These are phyloP conservation scores for Scopus umbretta DNA, from an alignment of 2,113 vertebrate genomes.

Conservation along the genomic window DNA sequence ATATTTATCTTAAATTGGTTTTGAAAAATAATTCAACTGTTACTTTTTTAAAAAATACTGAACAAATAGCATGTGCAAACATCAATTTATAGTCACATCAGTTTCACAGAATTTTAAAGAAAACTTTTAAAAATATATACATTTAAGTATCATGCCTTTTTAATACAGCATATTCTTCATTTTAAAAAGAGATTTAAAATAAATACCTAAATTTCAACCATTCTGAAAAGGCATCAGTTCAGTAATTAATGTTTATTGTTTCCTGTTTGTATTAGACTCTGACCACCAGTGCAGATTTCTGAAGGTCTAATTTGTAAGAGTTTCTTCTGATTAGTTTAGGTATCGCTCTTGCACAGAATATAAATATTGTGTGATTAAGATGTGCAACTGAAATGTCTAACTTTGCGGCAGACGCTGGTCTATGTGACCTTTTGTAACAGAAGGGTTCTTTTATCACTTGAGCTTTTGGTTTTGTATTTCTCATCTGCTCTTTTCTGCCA, in stretches of 20 bases:
- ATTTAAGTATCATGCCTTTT: background rate
- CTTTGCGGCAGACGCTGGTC: slow-evolving; percentile 18
- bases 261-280: background rate
- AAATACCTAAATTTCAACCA: background rate
- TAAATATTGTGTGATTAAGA: background rate
- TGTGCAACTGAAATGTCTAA: background rate
- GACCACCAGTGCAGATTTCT: background rate
- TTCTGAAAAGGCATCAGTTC: background rate
- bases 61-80: background rate
- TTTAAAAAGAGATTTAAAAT: background rate
- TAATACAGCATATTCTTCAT: background rate
- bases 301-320: background rate
- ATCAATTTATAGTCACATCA: background rate
- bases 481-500: slow-evolving; percentile 39
- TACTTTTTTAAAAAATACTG: background rate
- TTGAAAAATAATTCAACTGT: background rate
- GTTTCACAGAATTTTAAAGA: background rate
- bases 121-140: background rate
- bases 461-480: slow-evolving; percentile 22
- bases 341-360: background rate
- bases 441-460: slow-evolving; percentile 17
- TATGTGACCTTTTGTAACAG: slow-evolving; percentile 36
- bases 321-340: background rate
- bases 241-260: background rate
- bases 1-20: background rate